Conservation (phyloP, 2,888 invertebrate genomes). For the Thera obeliscata region DNA sequence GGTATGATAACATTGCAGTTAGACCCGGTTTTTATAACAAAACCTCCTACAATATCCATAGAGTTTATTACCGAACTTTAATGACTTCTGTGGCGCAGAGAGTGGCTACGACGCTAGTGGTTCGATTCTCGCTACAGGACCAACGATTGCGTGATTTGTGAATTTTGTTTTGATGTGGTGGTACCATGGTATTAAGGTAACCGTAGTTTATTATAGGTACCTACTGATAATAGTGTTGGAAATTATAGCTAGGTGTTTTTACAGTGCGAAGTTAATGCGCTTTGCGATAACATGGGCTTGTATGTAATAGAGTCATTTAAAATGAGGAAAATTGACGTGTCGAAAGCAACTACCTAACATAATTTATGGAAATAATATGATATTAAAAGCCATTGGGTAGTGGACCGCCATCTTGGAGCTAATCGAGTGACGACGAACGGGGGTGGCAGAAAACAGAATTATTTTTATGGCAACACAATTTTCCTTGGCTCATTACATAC, state of each 20-base stretch:
- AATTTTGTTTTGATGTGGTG: not conserved
- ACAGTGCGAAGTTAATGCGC: constrained; percentile 27
- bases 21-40: too few species aligned
- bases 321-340: constrained; percentile 39
- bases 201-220: too few species aligned
- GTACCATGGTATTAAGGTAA: not conserved
- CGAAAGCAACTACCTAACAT: constrained; percentile 22
- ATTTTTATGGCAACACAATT: constrained; percentile 85
- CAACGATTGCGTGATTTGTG: not conserved
- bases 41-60: too few species aligned
- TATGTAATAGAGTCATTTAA: constrained; percentile 39
- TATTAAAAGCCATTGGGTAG: constrained; percentile 35
- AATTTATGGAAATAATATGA: constrained; percentile 42
- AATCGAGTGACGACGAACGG: constrained; percentile 66
- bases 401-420: constrained; percentile 45
- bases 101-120: too few species aligned
- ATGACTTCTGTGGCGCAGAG: too few species aligned
- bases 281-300: constrained; percentile 24
- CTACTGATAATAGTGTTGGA: too few species aligned
- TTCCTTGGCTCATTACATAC: constrained; percentile 83
- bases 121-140: not conserved
- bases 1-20: too few species aligned
- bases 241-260: too few species aligned
- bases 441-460: constrained; percentile 77
- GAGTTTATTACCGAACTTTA: too few species aligned